A percentile compares a stretch with the other conserved stretches of the same genome.
phyloP scores from a whole-genome alignment of 2,888 invertebrate genomes.

The Laothoe populi region DNA sequence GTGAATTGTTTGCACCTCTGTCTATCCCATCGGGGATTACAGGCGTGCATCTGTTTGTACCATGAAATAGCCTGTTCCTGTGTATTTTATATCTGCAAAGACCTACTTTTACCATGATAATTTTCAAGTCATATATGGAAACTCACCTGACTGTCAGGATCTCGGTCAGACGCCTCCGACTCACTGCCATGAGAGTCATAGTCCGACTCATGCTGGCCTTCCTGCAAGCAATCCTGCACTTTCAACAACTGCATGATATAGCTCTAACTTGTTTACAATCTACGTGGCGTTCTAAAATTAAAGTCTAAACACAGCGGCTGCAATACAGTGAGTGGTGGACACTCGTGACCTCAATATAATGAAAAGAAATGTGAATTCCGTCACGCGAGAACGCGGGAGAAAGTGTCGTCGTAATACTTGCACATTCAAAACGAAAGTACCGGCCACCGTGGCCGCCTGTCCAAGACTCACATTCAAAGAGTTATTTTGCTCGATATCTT shows the following conservation, averaged over 20 bases:
- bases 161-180: constrained; percentile 85
- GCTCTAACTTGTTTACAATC: constrained; percentile 48
- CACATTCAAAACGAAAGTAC: constrained; percentile 78
- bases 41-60: no score
- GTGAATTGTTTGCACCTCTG: no score
- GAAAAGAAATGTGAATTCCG: constrained; percentile 81
- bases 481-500: constrained; percentile 75
- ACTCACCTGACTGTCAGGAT: constrained; percentile 89
- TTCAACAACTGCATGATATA: constrained; percentile 73
- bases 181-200: constrained; percentile 82
- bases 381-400: constrained; percentile 78
- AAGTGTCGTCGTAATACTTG: constrained; percentile 74
- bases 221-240: constrained; percentile 76
- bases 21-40: no score
- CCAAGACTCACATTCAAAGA: constrained; percentile 74
- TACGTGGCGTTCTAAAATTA: constrained; percentile 60
- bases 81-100: no score
- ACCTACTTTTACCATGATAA: constrained; percentile 2
- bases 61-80: no score
- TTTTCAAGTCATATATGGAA: neutral
- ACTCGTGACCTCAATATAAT: constrained; percentile 77
- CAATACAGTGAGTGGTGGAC: constrained; percentile 70
- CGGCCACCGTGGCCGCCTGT: constrained; percentile 37
- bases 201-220: constrained; percentile 73
- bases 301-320: constrained; percentile 62